phyloP scores from a whole-genome alignment of 2,797 vertebrate genomes.

The Ispidina lecontei region DNA sequence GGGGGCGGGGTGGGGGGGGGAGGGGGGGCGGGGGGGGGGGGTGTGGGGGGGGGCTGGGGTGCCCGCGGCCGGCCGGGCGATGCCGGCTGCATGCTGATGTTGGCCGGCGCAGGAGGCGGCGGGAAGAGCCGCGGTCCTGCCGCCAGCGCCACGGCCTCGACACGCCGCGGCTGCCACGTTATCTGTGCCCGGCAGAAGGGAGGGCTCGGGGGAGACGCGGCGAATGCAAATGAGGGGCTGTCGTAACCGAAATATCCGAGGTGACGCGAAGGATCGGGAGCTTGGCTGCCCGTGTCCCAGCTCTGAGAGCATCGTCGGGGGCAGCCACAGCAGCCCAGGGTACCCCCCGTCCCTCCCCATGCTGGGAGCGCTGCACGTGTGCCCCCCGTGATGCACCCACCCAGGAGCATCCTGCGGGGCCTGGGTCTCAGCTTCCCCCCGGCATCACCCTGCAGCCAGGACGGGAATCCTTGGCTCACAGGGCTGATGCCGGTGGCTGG shows the following conservation, averaged over 20 bases:
- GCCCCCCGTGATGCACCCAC: not conserved
- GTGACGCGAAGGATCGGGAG: not conserved
- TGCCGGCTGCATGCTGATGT: slow-evolving; percentile 34
- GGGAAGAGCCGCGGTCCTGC: not conserved
- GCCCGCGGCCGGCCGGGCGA: not conserved
- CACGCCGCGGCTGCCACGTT: not conserved
- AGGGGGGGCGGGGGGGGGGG: not conserved
- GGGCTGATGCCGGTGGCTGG: rapidly evolving
- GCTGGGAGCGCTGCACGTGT: rapidly evolving
- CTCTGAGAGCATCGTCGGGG: rapidly evolving
- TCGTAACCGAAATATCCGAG: not conserved
- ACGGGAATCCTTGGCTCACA: rapidly evolving
- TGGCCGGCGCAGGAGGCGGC: not conserved
- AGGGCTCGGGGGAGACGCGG: not conserved
- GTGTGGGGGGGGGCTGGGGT: not conserved
- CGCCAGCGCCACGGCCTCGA: not conserved
- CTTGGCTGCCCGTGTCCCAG: not conserved
- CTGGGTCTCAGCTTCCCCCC: no score
- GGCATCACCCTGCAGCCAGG: not conserved
- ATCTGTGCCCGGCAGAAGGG: slow-evolving; percentile 59
- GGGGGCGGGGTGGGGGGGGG: no score
- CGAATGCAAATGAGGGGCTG: slow-evolving; percentile 36
- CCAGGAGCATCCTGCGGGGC: not conserved
- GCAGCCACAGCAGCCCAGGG: not conserved
- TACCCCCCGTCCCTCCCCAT: no score